These are phyloP conservation scores for Bubo blakistoni DNA, from an alignment of 2,113 vertebrate species.

Conservation along the genomic window DNA sequence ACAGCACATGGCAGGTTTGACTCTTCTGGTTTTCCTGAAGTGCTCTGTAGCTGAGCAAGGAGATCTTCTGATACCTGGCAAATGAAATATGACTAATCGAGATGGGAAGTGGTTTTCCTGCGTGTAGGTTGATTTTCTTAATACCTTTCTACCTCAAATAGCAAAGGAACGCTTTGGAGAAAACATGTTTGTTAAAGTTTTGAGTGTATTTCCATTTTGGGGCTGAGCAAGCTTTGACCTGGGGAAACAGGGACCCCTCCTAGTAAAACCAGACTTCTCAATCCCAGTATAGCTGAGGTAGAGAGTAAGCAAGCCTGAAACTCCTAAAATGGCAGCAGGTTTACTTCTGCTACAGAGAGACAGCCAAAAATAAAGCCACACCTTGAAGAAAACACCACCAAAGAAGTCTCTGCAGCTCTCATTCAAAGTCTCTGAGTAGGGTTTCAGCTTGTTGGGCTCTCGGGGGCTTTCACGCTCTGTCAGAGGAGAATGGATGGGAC, in stretches of 20 bases:
- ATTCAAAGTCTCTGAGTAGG: background rate
- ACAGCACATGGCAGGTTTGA: background rate
- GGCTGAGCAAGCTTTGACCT: background rate
- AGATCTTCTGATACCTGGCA: background rate
- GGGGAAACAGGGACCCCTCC: background rate
- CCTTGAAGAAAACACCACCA: background rate
- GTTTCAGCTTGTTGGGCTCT: background rate
- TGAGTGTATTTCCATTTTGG: background rate
- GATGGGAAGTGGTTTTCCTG: conserved; percentile 21
- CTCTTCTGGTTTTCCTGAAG: background rate
- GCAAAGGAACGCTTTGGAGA: background rate
- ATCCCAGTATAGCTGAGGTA: background rate
- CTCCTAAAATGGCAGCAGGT: background rate
- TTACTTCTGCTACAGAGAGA: background rate
- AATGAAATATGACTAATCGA: background rate
- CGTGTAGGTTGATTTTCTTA: background rate
- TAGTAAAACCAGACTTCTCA: background rate
- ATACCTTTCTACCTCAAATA: background rate
- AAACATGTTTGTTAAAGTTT: background rate
- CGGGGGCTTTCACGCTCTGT: background rate
- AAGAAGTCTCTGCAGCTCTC: background rate
- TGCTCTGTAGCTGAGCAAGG: background rate
- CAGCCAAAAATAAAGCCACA: background rate
- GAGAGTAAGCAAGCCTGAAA: background rate
- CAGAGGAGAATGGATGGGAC: background rate